These are phyloP conservation scores for Eulacestoma nigropectus DNA, from an alignment of 2,113 vertebrate genomes.

Conservation along the genomic window DNA sequence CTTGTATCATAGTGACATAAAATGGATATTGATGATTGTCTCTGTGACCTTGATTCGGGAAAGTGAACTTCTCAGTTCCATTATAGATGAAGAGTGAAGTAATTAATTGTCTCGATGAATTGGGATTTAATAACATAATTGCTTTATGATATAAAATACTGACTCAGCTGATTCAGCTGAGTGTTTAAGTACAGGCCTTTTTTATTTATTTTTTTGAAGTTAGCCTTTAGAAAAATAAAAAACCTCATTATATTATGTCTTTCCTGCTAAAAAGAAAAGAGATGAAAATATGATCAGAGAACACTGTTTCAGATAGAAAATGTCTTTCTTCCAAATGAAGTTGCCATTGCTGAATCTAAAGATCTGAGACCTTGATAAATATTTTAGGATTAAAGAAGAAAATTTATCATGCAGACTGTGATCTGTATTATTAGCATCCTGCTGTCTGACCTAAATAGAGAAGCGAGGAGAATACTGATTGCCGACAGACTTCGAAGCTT, in stretches of 20 bases:
- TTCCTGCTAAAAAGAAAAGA: neutral
- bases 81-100: neutral
- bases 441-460: slow-evolving; percentile 34
- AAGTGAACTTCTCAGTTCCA: neutral
- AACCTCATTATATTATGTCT: neutral
- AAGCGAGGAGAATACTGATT: neutral
- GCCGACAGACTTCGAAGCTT: neutral
- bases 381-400: slow-evolving; percentile 32
- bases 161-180: neutral
- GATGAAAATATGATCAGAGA: neutral
- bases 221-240: neutral
- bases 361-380: slow-evolving; percentile 21
- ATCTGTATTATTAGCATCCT: slow-evolving; percentile 17
- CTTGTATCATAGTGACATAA: neutral
- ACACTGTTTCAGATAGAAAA: neutral
- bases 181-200: neutral
- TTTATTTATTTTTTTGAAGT: neutral
- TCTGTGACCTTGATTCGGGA: neutral
- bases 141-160: neutral
- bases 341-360: neutral
- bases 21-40: neutral
- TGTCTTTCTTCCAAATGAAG: neutral
- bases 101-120: neutral
- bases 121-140: neutral
- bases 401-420: slow-evolving; percentile 14